phyloP scores from a whole-genome alignment of 1,140 invertebrate genomes.

The Nasonia vitripennis region DNA sequence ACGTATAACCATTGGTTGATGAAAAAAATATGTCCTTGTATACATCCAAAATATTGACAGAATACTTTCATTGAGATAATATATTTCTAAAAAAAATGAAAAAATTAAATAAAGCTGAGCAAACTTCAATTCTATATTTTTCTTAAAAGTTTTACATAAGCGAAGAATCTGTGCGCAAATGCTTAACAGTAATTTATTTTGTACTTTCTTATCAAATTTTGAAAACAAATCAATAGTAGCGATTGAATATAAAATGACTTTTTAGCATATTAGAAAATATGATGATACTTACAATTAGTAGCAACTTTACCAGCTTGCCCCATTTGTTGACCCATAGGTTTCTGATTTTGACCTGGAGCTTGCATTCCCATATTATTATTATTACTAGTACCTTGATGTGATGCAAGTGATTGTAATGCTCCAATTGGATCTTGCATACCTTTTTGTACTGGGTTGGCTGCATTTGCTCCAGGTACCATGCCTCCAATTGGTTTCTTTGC shows the following conservation, averaged over 20 bases:
- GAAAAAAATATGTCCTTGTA: too few relatives aligned
- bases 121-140: too few relatives aligned
- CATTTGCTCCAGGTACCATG: constrained; percentile 60
- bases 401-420: constrained; percentile 87
- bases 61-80: too few relatives aligned
- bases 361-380: constrained; percentile 78
- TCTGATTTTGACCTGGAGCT: constrained; percentile 73
- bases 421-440: constrained; percentile 88
- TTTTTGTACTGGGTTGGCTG: constrained; percentile 62
- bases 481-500: constrained; percentile 74
- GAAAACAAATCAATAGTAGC: neutral
- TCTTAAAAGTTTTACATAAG: neutral
- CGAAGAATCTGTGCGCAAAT: neutral
- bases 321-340: constrained; percentile 76
- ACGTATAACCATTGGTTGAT: too few relatives aligned
- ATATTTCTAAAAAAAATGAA: too few relatives aligned
- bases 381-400: constrained; percentile 81
- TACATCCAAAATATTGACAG: too few relatives aligned
- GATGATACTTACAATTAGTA: constrained; percentile 33
- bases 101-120: too few relatives aligned
- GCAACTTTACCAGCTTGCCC: constrained; percentile 59
- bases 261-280: neutral
- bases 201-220: neutral
- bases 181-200: neutral
- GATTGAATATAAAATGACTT: neutral